Evolutionary conservation across 2,797 vertebrate species (phyloP).

Genomic region (Bryconaethiops microstoma): DNA sequence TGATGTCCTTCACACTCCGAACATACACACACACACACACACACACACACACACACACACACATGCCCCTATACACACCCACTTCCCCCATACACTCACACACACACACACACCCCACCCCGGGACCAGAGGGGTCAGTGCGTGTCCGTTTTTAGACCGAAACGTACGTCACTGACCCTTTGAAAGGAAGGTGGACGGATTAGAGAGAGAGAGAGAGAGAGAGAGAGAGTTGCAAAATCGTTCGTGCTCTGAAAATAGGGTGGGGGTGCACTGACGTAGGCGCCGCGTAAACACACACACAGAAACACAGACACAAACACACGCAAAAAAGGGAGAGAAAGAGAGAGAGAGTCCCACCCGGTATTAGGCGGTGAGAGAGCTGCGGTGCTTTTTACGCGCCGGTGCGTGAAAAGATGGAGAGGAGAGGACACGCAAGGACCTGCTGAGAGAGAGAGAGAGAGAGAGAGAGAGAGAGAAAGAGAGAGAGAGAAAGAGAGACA

Average conservation of each 20-base stretch:
- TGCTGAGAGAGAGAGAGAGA: background rate
- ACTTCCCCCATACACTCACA: background rate
- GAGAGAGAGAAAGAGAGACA: background rate
- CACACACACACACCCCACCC: background rate
- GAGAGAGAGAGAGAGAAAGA: background rate
- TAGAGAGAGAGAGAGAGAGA: no score
- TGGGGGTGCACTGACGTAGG: no score
- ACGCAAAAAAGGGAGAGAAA: background rate
- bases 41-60: background rate
- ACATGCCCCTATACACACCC: background rate
- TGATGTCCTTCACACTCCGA: background rate
- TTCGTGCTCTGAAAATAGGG: no score
- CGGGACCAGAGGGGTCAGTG: no score
- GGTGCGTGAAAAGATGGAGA: constrained; percentile 2
- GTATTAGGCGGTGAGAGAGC: background rate
- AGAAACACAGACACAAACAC: background rate
- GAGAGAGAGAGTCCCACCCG: background rate
- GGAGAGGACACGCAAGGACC: background rate
- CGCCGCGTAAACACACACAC: no score
- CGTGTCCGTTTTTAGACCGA: no score
- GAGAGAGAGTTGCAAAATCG: no score
- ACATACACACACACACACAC: background rate
- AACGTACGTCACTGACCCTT: no score
- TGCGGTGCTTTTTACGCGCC: background rate
- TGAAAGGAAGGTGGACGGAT: no score